Evolutionary conservation across 2,113 vertebrate genomes (phyloP).

Genomic region (Tupaia tana): DNA sequence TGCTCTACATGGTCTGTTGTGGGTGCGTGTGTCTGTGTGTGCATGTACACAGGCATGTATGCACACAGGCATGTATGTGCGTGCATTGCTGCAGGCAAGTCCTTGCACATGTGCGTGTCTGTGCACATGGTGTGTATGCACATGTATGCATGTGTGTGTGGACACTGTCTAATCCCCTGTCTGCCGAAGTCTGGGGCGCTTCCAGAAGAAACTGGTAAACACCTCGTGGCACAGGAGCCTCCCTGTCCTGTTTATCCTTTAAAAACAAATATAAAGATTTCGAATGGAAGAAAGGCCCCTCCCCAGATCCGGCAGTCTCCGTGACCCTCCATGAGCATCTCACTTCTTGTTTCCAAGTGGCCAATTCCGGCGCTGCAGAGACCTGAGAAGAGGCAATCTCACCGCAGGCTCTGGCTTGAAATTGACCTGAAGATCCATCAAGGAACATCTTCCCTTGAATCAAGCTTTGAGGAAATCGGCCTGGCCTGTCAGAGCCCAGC

Average conservation of each 20-base stretch:
- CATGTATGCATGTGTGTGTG: too few species aligned
- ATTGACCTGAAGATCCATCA: conserved; percentile 56
- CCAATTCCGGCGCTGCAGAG: background rate
- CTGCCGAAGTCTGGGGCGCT: background rate
- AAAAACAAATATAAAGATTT: background rate
- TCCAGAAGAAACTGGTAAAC: background rate
- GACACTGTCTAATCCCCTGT: background rate
- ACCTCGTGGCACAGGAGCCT: background rate
- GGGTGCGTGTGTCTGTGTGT: background rate
- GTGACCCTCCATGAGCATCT: background rate
- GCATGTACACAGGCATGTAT: too few species aligned
- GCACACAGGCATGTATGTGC: background rate
- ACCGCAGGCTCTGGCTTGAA: conserved; percentile 23
- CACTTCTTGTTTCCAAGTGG: background rate
- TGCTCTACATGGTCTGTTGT: background rate
- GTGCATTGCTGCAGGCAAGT: background rate
- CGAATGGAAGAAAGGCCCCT: background rate
- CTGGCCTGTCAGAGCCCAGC: conserved; percentile 48
- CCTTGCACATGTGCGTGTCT: background rate
- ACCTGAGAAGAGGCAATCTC: background rate
- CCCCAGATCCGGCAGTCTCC: background rate
- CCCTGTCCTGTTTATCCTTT: background rate
- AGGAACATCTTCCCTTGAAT: conserved; percentile 62
- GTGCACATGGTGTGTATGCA: fast-evolving
- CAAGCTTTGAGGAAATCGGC: conserved; percentile 62